Conservation (phyloP, 1,140 invertebrate genomes). For the Caenorhabditis brenneri region DNA sequence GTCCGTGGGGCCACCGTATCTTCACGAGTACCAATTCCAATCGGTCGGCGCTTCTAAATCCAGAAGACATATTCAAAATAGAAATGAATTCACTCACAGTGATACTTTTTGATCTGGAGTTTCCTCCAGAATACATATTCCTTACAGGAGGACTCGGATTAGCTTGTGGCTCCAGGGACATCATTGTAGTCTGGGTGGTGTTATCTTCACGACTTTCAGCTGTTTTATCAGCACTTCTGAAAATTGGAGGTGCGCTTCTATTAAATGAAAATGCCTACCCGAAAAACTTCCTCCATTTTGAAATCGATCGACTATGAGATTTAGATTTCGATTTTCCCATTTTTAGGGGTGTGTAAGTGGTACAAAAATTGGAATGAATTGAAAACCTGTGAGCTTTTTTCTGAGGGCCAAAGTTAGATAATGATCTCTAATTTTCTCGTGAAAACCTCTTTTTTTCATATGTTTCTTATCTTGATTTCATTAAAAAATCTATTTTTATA, state of each 20-base stretch:
- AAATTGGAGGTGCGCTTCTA: background rate
- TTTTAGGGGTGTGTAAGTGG: background rate
- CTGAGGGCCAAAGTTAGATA: too few species aligned
- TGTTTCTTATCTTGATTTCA: too few species aligned
- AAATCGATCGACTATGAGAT: conserved; percentile 10
- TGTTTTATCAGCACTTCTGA: background rate
- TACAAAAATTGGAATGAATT: too few species aligned
- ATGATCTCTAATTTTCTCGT: too few species aligned
- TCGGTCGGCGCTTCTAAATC: too few species aligned
- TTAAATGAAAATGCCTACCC: background rate
- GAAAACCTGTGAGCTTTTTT: too few species aligned
- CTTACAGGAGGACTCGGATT: background rate
- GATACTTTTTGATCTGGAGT: background rate
- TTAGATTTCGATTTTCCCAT: conserved; percentile 32
- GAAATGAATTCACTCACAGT: background rate
- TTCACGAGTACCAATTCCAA: too few species aligned
- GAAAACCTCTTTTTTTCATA: too few species aligned
- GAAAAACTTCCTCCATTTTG: conserved; percentile 16
- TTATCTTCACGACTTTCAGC: background rate
- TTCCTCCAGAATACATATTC: background rate
- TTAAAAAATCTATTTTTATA: too few species aligned
- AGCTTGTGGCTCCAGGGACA: background rate
- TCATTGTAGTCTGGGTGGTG: background rate
- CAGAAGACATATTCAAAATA: too few species aligned
- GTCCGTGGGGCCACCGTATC: too few species aligned